Evolutionary conservation across 2,888 invertebrate species (phyloP).

Genomic region (Mycalesis mineus): DNA sequence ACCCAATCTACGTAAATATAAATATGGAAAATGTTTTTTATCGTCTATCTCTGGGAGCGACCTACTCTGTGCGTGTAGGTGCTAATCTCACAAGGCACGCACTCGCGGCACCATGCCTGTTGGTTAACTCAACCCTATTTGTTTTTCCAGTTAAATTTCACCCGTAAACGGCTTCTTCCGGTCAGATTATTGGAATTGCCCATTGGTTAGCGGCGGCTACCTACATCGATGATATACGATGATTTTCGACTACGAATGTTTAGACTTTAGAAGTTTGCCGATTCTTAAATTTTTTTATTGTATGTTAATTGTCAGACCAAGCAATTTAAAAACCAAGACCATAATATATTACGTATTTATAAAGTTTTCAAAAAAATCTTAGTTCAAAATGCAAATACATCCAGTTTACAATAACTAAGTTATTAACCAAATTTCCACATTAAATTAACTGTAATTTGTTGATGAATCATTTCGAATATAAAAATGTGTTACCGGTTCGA

Average conservation of each 20-base stretch:
- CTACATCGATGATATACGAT: not conserved
- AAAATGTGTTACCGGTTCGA: conserved; percentile 4
- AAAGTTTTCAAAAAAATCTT: too few species aligned
- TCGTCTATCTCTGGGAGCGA: conserved; percentile 30
- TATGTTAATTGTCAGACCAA: too few species aligned
- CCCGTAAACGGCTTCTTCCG: conserved; percentile 70
- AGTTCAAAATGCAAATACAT: too few species aligned
- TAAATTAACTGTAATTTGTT: not conserved
- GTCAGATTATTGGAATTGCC: conserved; percentile 64
- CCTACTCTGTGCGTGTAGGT: conserved; percentile 52
- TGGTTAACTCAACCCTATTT: conserved; percentile 68
- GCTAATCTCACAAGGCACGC: conserved; percentile 61
- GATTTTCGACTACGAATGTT: not conserved
- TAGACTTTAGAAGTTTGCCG: too few species aligned
- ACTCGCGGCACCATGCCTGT: conserved; percentile 50
- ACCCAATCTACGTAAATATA: too few species aligned
- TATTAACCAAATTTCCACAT: not conserved
- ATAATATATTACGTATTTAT: too few species aligned
- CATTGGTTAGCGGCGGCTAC: conserved; percentile 40
- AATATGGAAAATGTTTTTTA: too few species aligned
- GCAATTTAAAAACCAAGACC: too few species aligned
- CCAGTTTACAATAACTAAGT: not conserved
- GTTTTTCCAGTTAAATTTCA: conserved; percentile 62
- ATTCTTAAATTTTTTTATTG: too few species aligned
- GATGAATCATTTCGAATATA: conserved; percentile 4